Base-by-base conservation (phyloP, 53 echinoderm and acorn worm genomes). In the Mesocentrotus franciscanus region DNA sequence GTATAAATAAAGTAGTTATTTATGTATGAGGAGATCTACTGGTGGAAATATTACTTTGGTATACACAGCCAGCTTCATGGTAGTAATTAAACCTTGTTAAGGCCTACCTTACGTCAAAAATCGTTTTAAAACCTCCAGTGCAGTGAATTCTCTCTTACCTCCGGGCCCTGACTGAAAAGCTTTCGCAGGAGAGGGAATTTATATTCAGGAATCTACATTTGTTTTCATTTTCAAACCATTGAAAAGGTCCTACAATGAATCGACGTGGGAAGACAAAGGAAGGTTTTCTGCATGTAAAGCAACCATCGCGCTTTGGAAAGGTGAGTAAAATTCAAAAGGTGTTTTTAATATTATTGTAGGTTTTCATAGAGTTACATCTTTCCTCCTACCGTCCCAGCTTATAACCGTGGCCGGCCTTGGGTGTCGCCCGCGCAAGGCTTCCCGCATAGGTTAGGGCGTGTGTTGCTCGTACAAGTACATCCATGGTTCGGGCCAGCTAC, bases 211-310 rank as follows among this genome's bases (percentile, higher is more conserved):
- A 68, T 24, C 24, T 68, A 68, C 68, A 6, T 68, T 9, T 1
- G 14, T 74, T 74, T 81, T 81, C 81, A 39, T 81, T 32, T 81
- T 16, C 39, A 17, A 39, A 18, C 39, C 33, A 10, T 39, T 42
- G 18, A 81, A 81, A 34, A 62, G 22, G 42, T 18, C 62, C 33
- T 34, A 70, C 32, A 39, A 93, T 93, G 93, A 93, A 93, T 56
- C 55, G 96, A 49, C 93, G 96, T 34, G 89, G 96, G 35, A 93
- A 93, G 74, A 96, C 93, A 49, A 96, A 96, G 58, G 97, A 97
- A 60, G 97, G 97, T 17, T 95, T 96, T 94, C 83, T 97, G 32
- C 70, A 96, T 35, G 96, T 97, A 8, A 97, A 97, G 90, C 89
- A 96, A 81, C 95, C 97, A 11, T 95, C 96, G 12, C 96, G 96